Conservation (phyloP, 2,797 vertebrate species). For the Xiphophorus birchmanni region DNA sequence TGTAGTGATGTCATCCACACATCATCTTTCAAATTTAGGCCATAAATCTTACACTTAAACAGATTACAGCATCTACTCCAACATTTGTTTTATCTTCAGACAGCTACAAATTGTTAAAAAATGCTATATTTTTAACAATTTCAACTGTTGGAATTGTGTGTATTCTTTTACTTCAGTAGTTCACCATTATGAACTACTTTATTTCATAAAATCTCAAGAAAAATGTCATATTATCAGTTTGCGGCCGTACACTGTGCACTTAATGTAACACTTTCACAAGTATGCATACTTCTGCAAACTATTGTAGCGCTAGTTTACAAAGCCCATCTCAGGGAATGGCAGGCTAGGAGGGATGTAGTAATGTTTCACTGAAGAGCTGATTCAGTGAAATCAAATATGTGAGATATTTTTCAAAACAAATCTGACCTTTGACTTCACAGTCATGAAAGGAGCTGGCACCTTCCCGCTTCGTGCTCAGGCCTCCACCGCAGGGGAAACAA, state of each 20-base stretch:
- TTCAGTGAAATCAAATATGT: neutral
- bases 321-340: neutral
- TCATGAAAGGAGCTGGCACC: constrained; percentile 94
- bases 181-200: neutral
- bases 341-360: too few species aligned
- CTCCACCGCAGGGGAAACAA: constrained; percentile 94
- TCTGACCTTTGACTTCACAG: constrained; percentile 95
- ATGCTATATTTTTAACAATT: neutral
- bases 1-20: neutral
- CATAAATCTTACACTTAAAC: neutral
- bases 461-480: constrained; percentile 90
- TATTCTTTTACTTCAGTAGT: neutral
- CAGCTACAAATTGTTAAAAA: too few species aligned
- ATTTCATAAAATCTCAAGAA: neutral
- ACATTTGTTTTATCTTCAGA: neutral
- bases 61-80: neutral
- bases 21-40: neutral
- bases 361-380: neutral
- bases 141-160: neutral
- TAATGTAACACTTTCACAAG: neutral
- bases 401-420: neutral
- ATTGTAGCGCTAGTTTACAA: neutral
- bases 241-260: neutral
- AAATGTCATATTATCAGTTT: neutral
- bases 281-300: neutral